Percentiles rank a stretch among this genome's conserved stretches.
Evolutionary conservation across 2,888 invertebrate genomes (phyloP).

Genomic region (Rhingia campestris): DNA sequence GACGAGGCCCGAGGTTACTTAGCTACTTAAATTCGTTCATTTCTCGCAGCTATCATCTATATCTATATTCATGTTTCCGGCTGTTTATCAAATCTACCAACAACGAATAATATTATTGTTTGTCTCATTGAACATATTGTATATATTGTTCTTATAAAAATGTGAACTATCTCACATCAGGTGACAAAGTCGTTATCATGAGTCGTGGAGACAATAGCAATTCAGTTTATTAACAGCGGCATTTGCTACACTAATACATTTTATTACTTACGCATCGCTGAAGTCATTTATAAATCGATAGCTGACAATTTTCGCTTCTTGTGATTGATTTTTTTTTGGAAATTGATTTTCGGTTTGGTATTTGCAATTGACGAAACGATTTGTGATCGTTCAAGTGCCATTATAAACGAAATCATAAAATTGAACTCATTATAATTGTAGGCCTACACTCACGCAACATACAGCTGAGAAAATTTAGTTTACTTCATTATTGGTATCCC

Average conservation of each 20-base stretch:
- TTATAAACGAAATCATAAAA: background rate
- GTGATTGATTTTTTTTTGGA: conserved; percentile 4
- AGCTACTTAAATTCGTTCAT: no score
- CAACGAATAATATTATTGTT: background rate
- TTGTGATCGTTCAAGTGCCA: background rate
- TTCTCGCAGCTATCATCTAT: no score
- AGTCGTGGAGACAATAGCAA: background rate
- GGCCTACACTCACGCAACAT: background rate
- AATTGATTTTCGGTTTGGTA: background rate
- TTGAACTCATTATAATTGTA: background rate
- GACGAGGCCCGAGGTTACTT: no score
- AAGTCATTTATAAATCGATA: conserved; percentile 10
- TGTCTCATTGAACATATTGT: background rate
- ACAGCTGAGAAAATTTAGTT: no score
- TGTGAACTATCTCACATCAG: background rate
- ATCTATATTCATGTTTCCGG: no score
- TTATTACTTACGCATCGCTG: conserved; percentile 10
- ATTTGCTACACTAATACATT: conserved; percentile 6
- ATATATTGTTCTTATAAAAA: background rate
- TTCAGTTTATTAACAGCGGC: background rate
- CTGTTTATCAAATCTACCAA: no score
- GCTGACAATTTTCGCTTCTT: background rate
- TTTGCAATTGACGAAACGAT: background rate
- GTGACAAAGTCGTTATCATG: conserved; percentile 2
- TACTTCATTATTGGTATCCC: no score